phyloP scores from a whole-genome alignment of 2,113 vertebrate species.

The Thamnaconus septentrionalis region DNA sequence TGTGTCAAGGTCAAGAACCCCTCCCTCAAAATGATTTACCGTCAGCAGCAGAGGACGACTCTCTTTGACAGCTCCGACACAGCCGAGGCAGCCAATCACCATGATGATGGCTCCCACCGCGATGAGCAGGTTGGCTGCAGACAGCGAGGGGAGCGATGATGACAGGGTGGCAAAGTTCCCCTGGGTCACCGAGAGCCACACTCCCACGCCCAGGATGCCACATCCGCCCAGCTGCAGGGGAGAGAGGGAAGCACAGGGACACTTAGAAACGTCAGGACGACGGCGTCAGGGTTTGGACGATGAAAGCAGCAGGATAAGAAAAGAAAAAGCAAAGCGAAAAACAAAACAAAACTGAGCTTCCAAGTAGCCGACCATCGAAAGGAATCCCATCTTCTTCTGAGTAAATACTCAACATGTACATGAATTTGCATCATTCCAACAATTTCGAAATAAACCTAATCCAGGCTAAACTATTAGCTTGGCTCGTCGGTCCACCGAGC shows the following conservation, averaged over 20 bases:
- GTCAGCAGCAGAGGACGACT: conserved; percentile 91
- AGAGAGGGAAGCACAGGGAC: conserved; percentile 1
- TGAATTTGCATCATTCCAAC: neutral
- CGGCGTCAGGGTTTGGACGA: too few relatives aligned
- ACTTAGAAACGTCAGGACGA: too few relatives aligned
- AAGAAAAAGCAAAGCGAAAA: too few relatives aligned
- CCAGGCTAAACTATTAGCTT: neutral
- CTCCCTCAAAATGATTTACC: conserved; percentile 76
- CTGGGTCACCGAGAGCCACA: conserved; percentile 81
- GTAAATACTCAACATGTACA: too few relatives aligned
- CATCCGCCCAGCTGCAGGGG: conserved; percentile 75
- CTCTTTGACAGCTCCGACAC: conserved; percentile 95
- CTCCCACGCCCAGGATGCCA: conserved; percentile 79
- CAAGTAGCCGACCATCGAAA: neutral
- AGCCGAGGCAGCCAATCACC: conserved; percentile 97
- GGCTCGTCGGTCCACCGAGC: neutral
- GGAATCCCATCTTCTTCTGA: too few relatives aligned
- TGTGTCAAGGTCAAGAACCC: neutral
- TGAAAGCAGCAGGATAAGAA: too few relatives aligned
- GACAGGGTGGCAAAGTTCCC: conserved; percentile 96
- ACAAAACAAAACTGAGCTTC: neutral
- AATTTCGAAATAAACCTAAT: neutral
- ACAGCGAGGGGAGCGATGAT: conserved; percentile 91
- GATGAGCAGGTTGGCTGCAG: conserved; percentile 96
- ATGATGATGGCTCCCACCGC: conserved; percentile 89